These are phyloP conservation scores for Apodemia duryi DNA, from an alignment of 2,888 invertebrate genomes.

Conservation along the genomic window DNA sequence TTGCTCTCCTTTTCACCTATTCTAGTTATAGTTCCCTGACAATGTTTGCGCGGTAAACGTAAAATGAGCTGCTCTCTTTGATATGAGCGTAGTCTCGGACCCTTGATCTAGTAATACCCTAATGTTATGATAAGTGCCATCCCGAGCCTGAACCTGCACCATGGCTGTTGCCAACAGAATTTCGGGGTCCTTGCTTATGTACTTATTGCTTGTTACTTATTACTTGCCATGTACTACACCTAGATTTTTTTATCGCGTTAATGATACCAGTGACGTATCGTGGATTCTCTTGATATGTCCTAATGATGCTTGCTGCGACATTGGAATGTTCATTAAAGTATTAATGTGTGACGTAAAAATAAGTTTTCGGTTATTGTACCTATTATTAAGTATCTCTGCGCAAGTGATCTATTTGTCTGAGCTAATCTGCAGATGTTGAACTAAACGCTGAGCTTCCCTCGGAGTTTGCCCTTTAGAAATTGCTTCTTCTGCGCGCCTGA, in stretches of 20 bases:
- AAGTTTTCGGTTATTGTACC: constrained; percentile 30
- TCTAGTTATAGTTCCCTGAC: constrained; percentile 22
- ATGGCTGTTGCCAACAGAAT: too few relatives aligned
- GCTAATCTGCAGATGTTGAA: constrained; percentile 29
- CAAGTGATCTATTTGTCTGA: constrained; percentile 27
- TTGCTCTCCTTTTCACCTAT: constrained; percentile 25
- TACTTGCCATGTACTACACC: constrained; percentile 19
- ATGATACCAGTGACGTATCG: constrained; percentile 25
- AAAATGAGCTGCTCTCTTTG: too few relatives aligned
- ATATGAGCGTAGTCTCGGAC: too few relatives aligned
- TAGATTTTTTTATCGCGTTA: constrained; percentile 30
- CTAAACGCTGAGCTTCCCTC: constrained; percentile 27
- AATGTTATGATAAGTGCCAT: too few relatives aligned
- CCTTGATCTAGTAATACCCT: too few relatives aligned
- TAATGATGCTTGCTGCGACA: constrained; percentile 24
- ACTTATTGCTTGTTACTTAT: not conserved
- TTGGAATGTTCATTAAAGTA: constrained; percentile 26
- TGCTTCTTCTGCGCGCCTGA: constrained; percentile 23
- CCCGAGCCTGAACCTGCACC: too few relatives aligned
- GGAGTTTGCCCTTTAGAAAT: constrained; percentile 22
- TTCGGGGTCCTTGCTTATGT: constrained; percentile 23
- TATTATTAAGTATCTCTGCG: constrained; percentile 32
- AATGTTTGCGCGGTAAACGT: constrained; percentile 15
- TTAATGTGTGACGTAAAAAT: constrained; percentile 27
- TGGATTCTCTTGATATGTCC: constrained; percentile 27